Conservation (phyloP, 92 coral and sea anemone genomes). For the Isaurus tuberculatus region DNA sequence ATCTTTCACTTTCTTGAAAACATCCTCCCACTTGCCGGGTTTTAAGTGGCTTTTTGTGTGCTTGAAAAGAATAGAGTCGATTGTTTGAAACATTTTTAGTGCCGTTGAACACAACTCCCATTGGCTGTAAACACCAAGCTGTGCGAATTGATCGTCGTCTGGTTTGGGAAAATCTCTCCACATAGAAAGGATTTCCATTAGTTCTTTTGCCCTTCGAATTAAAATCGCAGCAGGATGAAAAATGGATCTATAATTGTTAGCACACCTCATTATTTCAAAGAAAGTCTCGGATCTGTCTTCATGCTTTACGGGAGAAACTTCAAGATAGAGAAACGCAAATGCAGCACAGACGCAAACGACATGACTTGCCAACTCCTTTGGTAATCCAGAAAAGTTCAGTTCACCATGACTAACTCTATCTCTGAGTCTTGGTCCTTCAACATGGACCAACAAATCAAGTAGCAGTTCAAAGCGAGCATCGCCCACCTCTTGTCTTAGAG, state of each 20-base stretch:
- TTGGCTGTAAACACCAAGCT: slow-evolving; percentile 33
- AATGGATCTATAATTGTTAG: slow-evolving; percentile 64
- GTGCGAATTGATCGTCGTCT: slow-evolving; percentile 55
- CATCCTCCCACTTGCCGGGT: background rate
- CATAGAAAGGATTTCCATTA: slow-evolving; percentile 45
- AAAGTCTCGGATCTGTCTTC: background rate
- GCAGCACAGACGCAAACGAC: slow-evolving; percentile 77
- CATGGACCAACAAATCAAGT: slow-evolving; percentile 86
- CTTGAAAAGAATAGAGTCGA: background rate
- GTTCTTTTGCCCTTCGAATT: slow-evolving; percentile 44
- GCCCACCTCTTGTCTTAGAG: slow-evolving; percentile 73
- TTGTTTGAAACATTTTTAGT: slow-evolving; percentile 15
- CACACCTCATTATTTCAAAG: slow-evolving; percentile 51
- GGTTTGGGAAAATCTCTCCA: slow-evolving; percentile 73
- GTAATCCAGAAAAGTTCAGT: slow-evolving; percentile 60
- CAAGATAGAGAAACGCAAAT: slow-evolving; percentile 61
- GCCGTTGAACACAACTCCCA: slow-evolving; percentile 23
- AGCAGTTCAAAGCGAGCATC: slow-evolving; percentile 71
- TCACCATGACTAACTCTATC: slow-evolving; percentile 96
- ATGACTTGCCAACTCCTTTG: slow-evolving; percentile 78
- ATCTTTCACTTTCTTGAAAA: slow-evolving; percentile 23
- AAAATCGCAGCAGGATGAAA: slow-evolving; percentile 81
- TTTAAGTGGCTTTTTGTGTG: background rate
- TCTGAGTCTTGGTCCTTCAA: slow-evolving; percentile 88
- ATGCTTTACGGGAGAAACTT: background rate